Percentiles rank a stretch among this genome's conserved stretches.
These are phyloP conservation scores for Ophraella communa DNA, from an alignment of 2,888 invertebrate genomes.

Conservation along the genomic window DNA sequence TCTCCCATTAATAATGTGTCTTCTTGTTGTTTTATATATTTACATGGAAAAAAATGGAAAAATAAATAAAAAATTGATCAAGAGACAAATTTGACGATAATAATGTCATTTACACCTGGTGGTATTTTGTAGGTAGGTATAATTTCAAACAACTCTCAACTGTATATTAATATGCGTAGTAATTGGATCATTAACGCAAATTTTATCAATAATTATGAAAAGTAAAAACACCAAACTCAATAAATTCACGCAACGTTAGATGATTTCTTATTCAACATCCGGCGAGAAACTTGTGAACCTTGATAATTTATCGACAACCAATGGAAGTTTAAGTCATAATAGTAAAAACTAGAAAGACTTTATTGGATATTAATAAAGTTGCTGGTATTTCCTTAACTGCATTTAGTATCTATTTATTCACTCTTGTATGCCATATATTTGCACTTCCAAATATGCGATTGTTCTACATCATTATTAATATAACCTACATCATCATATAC, in stretches of 20 bases:
- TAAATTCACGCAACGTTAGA: background rate
- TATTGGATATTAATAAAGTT: background rate
- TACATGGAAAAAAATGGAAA: no score
- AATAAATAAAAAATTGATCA: no score
- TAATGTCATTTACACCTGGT: no score
- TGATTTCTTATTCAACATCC: background rate
- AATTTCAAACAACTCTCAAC: no score
- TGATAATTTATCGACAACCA: background rate
- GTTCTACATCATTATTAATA: background rate
- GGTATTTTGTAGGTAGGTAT: no score
- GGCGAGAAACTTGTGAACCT: background rate
- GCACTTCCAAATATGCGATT: constrained; percentile 4
- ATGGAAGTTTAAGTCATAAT: background rate
- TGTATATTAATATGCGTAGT: no score
- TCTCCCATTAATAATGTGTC: no score
- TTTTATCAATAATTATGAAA: background rate
- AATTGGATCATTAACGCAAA: background rate
- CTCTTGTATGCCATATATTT: background rate
- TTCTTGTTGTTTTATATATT: no score
- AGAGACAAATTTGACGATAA: no score
- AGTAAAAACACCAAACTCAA: background rate
- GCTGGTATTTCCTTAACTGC: constrained; percentile 1
- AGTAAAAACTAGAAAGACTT: background rate
- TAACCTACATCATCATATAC: background rate
- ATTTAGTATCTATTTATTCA: background rate